Base-by-base conservation (phyloP, 1,140 invertebrate genomes). In the Pentalonia nigronervosa region DNA sequence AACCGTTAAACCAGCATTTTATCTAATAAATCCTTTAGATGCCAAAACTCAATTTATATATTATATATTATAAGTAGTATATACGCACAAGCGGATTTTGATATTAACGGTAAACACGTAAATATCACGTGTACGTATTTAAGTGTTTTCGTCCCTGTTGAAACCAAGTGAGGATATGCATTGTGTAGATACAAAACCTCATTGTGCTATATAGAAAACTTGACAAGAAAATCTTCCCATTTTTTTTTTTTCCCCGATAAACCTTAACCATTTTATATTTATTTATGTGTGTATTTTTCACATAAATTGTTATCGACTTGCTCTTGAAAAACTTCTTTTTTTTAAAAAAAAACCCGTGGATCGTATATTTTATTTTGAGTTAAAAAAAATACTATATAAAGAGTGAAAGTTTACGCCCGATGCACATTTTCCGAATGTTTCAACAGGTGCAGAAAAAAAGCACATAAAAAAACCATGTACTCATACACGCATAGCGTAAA, bases 141-240 rank as follows among this genome's bases (percentile, higher is more conserved):
- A 93, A 93, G 47, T 84, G 91, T 81, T 91, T 91, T 91, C 60
- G 47, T 83, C 67, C 91, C 76, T 86, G 76, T 93, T 93, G 91
- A 84, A 93, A 93, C 76, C 45, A 41, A 41, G 81, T n/a, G 60
- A 41, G 23, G n/a, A 56, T 53, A 25, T 83, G 50, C 81, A 50
- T 93, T 86, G 81, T 93, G 48, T 21, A 36, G 23, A 20, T 45
- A 76, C 47, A 92, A 83, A 83, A 92, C 90, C 41, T 36, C 47
- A 91, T 67, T 30, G 90, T 91, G 90, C 76, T 21, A 47, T 76
- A 45, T 56, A 36, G 36, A 67, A 90, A 67, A 25, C 89, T 41
- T 47, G 56, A 90, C 89, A n/a, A 47, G 36, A 90, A 90, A 90
- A 45, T 45, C 56, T 60, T 60, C 20, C 17, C 36, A 41, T 45